A percentile compares a stretch with the other conserved stretches of the same genome.
Conservation (phyloP, 2,797 vertebrate species). For the Sebastes itinus region DNA sequence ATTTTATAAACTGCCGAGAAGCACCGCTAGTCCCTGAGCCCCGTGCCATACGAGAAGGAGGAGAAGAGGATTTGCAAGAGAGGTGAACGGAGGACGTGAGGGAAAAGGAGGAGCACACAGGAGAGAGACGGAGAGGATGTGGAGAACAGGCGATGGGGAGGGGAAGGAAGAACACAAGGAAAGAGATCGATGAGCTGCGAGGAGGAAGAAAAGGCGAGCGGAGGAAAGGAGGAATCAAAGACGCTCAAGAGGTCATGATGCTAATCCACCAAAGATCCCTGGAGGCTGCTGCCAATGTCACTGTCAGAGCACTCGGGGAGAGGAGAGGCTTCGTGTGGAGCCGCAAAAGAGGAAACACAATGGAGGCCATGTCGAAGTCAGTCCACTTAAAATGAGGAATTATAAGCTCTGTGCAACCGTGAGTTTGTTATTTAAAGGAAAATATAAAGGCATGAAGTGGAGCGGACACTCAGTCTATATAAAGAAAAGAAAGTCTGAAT, state of each 20-base stretch:
- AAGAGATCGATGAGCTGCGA: slow-evolving; percentile 46
- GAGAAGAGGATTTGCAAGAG: slow-evolving; percentile 16
- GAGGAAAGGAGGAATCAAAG: slow-evolving; percentile 54
- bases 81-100: slow-evolving; percentile 23
- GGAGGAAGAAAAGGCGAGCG: slow-evolving; percentile 43
- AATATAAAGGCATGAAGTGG: neutral
- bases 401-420: neutral
- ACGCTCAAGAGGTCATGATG: slow-evolving; percentile 54
- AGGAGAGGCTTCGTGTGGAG: slow-evolving; percentile 10
- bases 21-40: slow-evolving; percentile 3
- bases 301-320: slow-evolving; percentile 8
- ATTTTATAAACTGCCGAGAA: slow-evolving; percentile 29
- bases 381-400: neutral
- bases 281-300: slow-evolving; percentile 48
- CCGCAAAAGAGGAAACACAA: neutral
- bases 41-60: neutral
- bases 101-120: slow-evolving; percentile 1
- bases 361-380: neutral
- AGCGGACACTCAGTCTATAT: neutral
- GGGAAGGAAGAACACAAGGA: neutral
- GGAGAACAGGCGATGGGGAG: neutral
- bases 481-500: neutral
- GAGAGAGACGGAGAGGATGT: slow-evolving; percentile 2
- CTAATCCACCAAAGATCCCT: slow-evolving; percentile 53
- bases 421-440: neutral